Evolutionary conservation across 2,888 invertebrate genomes (phyloP).

Genomic region (Drosophila koepferae): DNA sequence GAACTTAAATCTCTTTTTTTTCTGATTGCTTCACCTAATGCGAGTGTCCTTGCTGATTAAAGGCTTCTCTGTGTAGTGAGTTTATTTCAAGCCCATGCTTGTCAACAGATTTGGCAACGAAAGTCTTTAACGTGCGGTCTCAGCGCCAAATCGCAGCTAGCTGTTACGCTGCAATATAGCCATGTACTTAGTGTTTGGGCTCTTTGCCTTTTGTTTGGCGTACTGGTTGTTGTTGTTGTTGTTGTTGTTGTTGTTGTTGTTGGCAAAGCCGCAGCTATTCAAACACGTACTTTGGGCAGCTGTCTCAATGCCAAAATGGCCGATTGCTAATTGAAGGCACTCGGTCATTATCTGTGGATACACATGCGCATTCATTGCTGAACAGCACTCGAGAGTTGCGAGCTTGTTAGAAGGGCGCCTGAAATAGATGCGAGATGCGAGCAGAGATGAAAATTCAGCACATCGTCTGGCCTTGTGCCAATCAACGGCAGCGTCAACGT

Average conservation of each 20-base stretch:
- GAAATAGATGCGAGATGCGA: conserved; percentile 37
- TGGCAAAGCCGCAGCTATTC: conserved; percentile 28
- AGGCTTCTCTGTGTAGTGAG: not conserved
- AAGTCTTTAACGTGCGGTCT: not conserved
- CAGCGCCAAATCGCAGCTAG: conserved; percentile 5
- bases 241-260: not conserved
- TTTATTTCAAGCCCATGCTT: not conserved
- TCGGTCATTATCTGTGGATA: conserved; percentile 73
- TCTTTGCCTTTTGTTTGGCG: conserved; percentile 2
- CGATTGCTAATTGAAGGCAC: conserved; percentile 74
- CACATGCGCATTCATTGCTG: conserved; percentile 53
- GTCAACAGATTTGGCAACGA: not conserved
- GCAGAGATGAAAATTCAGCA: conserved; percentile 21
- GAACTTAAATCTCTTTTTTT: no score
- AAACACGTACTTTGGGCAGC: conserved; percentile 32
- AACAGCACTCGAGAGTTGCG: conserved; percentile 67
- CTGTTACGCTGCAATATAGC: conserved; percentile 11
- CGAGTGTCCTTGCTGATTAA: not conserved
- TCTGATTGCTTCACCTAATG: not conserved
- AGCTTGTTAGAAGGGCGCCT: conserved; percentile 57
- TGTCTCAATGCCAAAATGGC: conserved; percentile 53
- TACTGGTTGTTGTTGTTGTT: not conserved
- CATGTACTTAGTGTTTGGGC: not conserved
- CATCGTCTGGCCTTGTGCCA: conserved; percentile 74
- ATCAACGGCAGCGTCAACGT: conserved; percentile 60